Percentiles rank a stretch among this genome's conserved stretches.
Conservation (phyloP, 2,113 vertebrate species). For the Echinops telfairi region DNA sequence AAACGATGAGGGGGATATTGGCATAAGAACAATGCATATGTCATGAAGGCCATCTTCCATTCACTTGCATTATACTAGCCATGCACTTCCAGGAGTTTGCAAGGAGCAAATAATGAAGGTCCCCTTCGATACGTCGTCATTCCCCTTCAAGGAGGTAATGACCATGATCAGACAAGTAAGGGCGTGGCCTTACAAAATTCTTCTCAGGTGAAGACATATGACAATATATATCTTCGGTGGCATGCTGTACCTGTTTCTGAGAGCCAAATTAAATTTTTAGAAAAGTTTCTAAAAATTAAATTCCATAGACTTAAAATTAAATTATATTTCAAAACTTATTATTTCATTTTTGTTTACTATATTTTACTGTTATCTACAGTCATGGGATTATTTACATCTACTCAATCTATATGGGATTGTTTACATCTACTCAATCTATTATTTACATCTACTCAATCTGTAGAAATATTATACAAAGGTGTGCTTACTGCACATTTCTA, state of each 20-base stretch:
- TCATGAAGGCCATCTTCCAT: background rate
- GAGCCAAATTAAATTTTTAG: constrained; percentile 34
- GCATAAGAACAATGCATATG: background rate
- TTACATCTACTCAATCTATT: too few species aligned
- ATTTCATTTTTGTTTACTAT: background rate
- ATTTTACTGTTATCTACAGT: background rate
- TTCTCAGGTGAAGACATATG: background rate
- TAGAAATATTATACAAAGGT: background rate
- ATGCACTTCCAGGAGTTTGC: background rate
- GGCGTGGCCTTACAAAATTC: background rate
- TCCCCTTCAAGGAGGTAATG: background rate
- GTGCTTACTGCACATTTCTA: background rate
- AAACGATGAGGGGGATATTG: background rate
- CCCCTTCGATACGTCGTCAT: background rate
- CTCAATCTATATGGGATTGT: background rate
- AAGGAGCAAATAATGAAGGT: background rate
- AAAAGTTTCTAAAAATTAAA: constrained; percentile 36
- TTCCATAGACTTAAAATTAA: background rate
- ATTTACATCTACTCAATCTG: too few species aligned
- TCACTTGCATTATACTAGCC: background rate
- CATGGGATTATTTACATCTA: background rate
- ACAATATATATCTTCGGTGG: background rate
- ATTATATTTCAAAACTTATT: background rate
- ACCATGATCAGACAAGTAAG: background rate
- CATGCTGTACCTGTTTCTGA: background rate